Evolutionary conservation across 2,113 vertebrate species (phyloP), one percentile per base, ranked within the genome.

Genomic region (Brachyhypopomus occidentalis): DNA sequence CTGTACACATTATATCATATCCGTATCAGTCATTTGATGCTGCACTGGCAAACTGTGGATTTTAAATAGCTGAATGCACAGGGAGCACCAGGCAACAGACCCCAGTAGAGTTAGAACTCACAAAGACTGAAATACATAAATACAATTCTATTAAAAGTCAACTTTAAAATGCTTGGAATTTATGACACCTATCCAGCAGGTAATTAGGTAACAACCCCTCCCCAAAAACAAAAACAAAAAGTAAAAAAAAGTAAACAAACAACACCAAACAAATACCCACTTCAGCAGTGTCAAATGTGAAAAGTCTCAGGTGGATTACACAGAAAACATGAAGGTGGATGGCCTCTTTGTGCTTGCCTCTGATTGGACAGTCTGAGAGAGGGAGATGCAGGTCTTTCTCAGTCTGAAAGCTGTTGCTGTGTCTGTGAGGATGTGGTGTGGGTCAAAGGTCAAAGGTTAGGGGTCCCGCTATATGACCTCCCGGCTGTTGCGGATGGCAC

Each of bases 401-500:
- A 19, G 38, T 56, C 64, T 20, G 2, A 66, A 72, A 82, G 72
- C 30, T 75, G 23, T 27, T 74, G 66, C 25, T 80, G 60, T 55
- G 75, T 48, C 27, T 81, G 52, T 25, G 7, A 36, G 58, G 25
- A 66, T 52, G 8, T 52, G 58, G 74, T 66, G 59, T 48, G 34
- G 30, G 23, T 66, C 60, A 55, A 41, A 79, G 58, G 58, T 63
- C 16, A 30, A 79, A 63, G 77, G 63, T 77, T 30, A 63, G 20
- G 3, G 20, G n/a, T 38, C 41, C 19, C 72, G 52, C 81, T 59
- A 27, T 74, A 98, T 95, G 89, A 96, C 92, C 83, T 99, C 96
- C 86, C 94, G 93, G 73, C 94, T 96, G 92, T 96, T 98, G 77
- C 96, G 95, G 88, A 99, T 96, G 0, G 91, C 97, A 88, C 98